phyloP scores from a whole-genome alignment of 2,797 vertebrate species.

The Dicrostonyx torquatus region DNA sequence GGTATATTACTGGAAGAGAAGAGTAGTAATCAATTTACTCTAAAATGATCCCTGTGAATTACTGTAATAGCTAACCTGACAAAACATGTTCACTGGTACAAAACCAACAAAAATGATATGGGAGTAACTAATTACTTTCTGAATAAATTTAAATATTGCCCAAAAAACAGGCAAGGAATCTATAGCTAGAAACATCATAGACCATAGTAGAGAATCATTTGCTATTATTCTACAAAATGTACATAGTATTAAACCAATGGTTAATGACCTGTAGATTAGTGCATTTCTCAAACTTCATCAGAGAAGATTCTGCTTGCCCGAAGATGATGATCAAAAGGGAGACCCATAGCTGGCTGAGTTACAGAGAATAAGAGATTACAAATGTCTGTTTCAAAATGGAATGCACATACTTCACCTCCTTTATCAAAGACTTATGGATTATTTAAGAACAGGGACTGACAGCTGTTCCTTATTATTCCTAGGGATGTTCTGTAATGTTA shows the following conservation, averaged over 20 bases:
- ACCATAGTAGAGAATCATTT: background rate
- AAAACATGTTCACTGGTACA: background rate
- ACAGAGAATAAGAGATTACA: background rate
- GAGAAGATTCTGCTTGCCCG: background rate
- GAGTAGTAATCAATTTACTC: background rate
- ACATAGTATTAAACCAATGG: background rate
- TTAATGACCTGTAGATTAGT: background rate
- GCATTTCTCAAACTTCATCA: background rate
- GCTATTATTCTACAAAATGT: background rate
- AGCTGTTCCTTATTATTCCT: background rate
- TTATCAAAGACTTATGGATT: background rate
- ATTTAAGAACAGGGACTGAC: background rate
- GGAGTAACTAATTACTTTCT: background rate
- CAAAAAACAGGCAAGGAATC: too few species aligned
- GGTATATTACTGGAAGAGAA: background rate
- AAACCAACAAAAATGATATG: background rate
- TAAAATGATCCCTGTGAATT: background rate
- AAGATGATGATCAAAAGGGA: background rate
- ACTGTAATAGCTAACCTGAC: background rate
- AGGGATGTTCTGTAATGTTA: background rate
- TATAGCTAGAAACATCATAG: background rate
- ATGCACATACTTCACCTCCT: too few species aligned
- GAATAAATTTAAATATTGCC: background rate
- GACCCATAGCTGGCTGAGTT: background rate
- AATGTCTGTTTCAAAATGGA: background rate